Evolutionary conservation across 2,888 invertebrate genomes (phyloP).

Genomic region (Heliconius ismenius): DNA sequence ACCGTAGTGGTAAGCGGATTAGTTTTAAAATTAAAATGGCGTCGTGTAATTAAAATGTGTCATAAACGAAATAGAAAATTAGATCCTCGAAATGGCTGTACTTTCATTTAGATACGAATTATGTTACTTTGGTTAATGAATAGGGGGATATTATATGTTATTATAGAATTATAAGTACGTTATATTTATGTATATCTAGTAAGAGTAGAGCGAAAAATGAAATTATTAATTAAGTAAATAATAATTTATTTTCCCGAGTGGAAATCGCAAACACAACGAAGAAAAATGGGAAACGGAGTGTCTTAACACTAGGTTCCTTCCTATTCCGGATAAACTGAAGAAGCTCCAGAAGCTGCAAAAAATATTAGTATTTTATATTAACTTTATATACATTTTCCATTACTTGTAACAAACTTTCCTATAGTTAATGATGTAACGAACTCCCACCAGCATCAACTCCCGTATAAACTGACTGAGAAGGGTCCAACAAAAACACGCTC

Average conservation of each 20-base stretch:
- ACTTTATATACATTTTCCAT: not conserved
- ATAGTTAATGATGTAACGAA: constrained; percentile 63
- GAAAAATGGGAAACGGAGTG: no score
- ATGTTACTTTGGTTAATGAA: constrained; percentile 23
- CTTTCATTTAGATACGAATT: constrained; percentile 16
- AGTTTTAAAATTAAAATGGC: constrained; percentile 75
- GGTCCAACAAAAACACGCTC: constrained; percentile 68
- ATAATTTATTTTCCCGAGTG: no score
- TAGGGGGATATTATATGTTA: constrained; percentile 5
- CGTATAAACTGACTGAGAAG: constrained; percentile 66
- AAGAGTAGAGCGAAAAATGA: no score
- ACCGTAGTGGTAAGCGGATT: constrained; percentile 71
- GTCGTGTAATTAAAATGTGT: constrained; percentile 74
- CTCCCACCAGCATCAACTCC: constrained; percentile 51
- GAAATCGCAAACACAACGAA: no score
- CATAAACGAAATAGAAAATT: constrained; percentile 61
- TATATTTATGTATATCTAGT: not conserved
- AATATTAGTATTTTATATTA: not conserved
- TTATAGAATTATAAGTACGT: not conserved
- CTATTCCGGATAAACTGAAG: no score
- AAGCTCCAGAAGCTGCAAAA: no score
- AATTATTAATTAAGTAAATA: no score
- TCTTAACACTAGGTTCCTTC: no score
- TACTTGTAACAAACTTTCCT: constrained; percentile 47
- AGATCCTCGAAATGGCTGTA: constrained; percentile 35